Evolutionary conservation across 2,113 vertebrate species (phyloP), one percentile per base, ranked within the genome.

Genomic region (Hyperoodon ampullatus): DNA sequence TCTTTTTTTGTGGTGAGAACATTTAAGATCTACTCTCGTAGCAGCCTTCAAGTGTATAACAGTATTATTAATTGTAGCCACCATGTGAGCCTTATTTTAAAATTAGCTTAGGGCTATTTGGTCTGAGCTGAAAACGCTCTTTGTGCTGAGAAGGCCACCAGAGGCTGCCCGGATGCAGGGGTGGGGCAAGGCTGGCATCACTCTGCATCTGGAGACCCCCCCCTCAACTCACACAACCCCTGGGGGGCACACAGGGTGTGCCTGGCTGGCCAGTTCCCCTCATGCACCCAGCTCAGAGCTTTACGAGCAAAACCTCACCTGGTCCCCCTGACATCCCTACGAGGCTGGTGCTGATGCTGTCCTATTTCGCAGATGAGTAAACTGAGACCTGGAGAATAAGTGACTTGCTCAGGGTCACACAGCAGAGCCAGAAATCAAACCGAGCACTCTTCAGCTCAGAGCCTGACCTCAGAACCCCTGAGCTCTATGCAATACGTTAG

Each of bases 401-500:
- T 1, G 47, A 35, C 33, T n/a, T 8, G 1, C 21, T 42, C 80
- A 16, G 60, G 33, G 77, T 63, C 55, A 60, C 33, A n/a, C 4
- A 50, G 26, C 18, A 13, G 23, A 81, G 71, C 26, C 18, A 21
- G 93, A 70, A 55, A 47, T 1, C 3, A 1, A 85, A 26, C 26
- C 18, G 47, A 35, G 3, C 15, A 58, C 50, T 12, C 18, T 61
- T n/a, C 28, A 33, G 58, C 71, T 96, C 84, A 65, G 63, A 93
- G 71, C 19, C 83, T 63, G 53, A 72, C 26, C 84, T 58, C 23
- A 21, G 35, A 74, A 1, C 10, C 89, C 44, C 30, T 8, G 71
- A 35, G 16, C 61, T 19, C 58, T 19, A 2, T 0, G 4, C 21
- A 10, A 0, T 0, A 13, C 14, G 8, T 15, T 13, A 10, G 16